Evolutionary conservation across 2,797 vertebrate species (phyloP), one percentile per base, ranked within the genome.

Genomic region (Holocentrus rufus): DNA sequence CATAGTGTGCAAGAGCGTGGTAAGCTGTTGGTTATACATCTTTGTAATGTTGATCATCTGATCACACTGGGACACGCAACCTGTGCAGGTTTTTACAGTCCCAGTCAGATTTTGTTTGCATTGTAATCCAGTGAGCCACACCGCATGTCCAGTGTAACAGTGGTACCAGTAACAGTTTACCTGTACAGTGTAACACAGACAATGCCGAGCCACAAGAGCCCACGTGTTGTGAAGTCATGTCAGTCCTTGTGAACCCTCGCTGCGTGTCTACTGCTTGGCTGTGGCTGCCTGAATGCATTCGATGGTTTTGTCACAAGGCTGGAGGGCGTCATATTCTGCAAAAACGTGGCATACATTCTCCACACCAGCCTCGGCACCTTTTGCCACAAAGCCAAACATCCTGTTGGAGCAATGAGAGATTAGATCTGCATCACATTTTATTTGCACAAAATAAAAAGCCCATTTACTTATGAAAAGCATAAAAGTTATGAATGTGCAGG

Each of bases 271-370:
- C 2, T 31, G 34, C 23, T 80, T 87, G 70, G 58, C 14, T 31
- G 95, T 83, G 27, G 95, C 86, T 3, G 87, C 79, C 65, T 89
- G 74, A 67, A 97, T 92, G 6, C 93, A 87, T 58, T 91, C 55
- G 9, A 95, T 86, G 69, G 94, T 81, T 0, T 89, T 83, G 0
- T 84, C 88, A 22, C 79, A 92, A 0, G 95, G 92, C 90, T 97
- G 96, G 56, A 95, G 88, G 0, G 86, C 27, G 74, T 98, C 96
- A 0, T 96, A 95, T 65, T 98, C 96, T 0, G 95, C 95, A 42
- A 97, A 97, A 49, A 98, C 89, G 79, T 97, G 96, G 74, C 96
- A 97, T 3, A 96, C 83, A 1, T 98, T 97, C 88, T 95, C 95
- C 53, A 81, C 70, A 0, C 91, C 76, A 6, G 94, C 92, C 0